These are phyloP conservation scores for Boloria euphrosyne DNA, from an alignment of 2,888 invertebrate genomes.

Conservation along the genomic window DNA sequence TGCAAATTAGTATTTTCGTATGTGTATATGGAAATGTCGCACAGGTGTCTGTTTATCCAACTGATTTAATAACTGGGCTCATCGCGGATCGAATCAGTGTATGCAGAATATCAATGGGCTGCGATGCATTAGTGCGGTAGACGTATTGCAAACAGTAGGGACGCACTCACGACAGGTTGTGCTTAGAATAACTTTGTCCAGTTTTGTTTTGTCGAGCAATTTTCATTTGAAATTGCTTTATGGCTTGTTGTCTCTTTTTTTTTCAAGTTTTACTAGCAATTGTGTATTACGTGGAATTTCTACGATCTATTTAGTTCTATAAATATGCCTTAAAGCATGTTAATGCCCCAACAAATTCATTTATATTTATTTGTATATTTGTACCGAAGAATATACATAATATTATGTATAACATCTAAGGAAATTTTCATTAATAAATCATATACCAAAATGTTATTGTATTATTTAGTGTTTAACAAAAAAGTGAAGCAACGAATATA, in stretches of 20 bases:
- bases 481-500: too few relatives aligned
- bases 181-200: constrained; percentile 24
- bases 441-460: too few relatives aligned
- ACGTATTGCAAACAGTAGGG: constrained; percentile 63
- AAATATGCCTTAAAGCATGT: too few relatives aligned
- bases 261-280: not conserved
- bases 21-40: constrained; percentile 57
- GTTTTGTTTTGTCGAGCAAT: not conserved
- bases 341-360: too few relatives aligned
- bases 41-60: constrained; percentile 70
- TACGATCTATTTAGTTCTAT: too few relatives aligned
- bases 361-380: too few relatives aligned
- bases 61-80: constrained; percentile 77
- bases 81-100: constrained; percentile 67
- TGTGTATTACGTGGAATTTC: too few relatives aligned
- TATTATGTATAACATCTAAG: too few relatives aligned
- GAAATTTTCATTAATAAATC: too few relatives aligned
- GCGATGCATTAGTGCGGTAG: constrained; percentile 72
- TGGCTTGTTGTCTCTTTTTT: not conserved
- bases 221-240: not conserved
- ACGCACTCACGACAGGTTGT: constrained; percentile 46
- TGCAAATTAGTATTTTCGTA: constrained; percentile 50
- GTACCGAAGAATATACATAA: too few relatives aligned
- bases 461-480: too few relatives aligned
- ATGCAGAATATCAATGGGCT: constrained; percentile 70